A percentile compares a stretch with the other conserved stretches of the same genome.
These are phyloP conservation scores for Chaetodon auriga DNA, from an alignment of 2,113 vertebrate species.

Conservation along the genomic window DNA sequence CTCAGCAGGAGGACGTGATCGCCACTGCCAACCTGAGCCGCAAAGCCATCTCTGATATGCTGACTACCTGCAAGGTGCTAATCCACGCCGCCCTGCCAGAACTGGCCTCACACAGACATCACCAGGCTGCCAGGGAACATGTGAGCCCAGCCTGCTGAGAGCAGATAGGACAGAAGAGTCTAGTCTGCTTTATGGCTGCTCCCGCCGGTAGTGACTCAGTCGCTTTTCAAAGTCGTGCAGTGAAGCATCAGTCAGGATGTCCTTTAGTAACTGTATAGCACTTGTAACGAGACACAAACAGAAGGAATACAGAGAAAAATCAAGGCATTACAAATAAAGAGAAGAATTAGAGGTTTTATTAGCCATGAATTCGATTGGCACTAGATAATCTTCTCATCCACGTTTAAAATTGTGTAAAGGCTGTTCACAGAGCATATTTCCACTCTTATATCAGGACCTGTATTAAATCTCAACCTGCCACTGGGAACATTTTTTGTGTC, in stretches of 20 bases:
- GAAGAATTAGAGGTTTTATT: not conserved
- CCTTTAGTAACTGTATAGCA: slow-evolving; percentile 39
- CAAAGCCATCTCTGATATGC: slow-evolving; percentile 96
- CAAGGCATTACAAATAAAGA: not conserved
- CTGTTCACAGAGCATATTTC: not conserved
- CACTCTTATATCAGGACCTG: not conserved
- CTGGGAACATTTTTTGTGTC: not conserved
- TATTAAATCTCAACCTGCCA: slow-evolving; percentile 1
- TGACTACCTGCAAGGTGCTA: slow-evolving; percentile 87
- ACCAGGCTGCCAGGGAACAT: slow-evolving; percentile 53
- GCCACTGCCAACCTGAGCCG: slow-evolving; percentile 98
- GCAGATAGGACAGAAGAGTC: slow-evolving; percentile 54
- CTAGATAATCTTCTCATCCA: not conserved
- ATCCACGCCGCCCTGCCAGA: slow-evolving; percentile 59
- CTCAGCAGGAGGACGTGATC: slow-evolving; percentile 97
- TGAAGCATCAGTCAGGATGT: slow-evolving; percentile 44
- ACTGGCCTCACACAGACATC: slow-evolving; percentile 57
- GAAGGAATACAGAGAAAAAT: not conserved
- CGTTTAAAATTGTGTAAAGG: not conserved
- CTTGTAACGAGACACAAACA: slow-evolving; percentile 13
- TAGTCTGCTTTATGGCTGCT: slow-evolving; percentile 38
- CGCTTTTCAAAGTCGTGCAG: slow-evolving; percentile 65
- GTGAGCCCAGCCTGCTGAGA: slow-evolving; percentile 58
- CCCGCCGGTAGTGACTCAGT: slow-evolving; percentile 58
- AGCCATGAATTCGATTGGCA: not conserved